These are phyloP conservation scores for Lutjanus campechanus DNA, from an alignment of 2,797 vertebrate genomes.

Conservation along the genomic window DNA sequence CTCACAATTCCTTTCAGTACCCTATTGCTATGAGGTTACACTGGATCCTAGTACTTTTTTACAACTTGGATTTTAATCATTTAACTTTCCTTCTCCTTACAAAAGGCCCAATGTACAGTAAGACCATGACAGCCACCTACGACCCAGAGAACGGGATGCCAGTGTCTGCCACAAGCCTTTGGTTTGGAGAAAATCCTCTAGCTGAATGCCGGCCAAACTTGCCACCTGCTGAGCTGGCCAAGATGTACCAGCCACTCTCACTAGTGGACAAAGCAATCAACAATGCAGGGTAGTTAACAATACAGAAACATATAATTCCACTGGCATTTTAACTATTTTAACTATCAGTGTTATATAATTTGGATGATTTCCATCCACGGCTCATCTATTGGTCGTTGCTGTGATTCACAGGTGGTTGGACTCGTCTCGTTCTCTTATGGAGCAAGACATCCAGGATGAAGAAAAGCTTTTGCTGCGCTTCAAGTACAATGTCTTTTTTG, in stretches of 20 bases:
- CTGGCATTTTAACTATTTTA: background rate
- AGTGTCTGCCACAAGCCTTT: constrained; percentile 90
- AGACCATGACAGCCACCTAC: constrained; percentile 94
- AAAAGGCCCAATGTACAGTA: constrained; percentile 92
- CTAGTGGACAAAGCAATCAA: constrained; percentile 92
- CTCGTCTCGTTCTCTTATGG: constrained; percentile 97
- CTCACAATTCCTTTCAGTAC: background rate
- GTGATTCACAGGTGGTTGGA: constrained; percentile 92
- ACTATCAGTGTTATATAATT: background rate
- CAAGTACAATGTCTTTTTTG: constrained; percentile 98
- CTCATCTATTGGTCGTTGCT: constrained; percentile 17
- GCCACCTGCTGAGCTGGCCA: constrained; percentile 88
- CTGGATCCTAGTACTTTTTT: background rate
- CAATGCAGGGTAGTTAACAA: constrained; percentile 89
- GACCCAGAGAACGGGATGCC: constrained; percentile 93
- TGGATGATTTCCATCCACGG: background rate
- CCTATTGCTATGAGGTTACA: background rate
- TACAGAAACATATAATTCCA: background rate
- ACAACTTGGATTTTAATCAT: background rate
- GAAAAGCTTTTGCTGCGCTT: constrained; percentile 94
- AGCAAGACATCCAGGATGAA: constrained; percentile 92
- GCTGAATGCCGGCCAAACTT: constrained; percentile 87
- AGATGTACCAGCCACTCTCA: constrained; percentile 91
- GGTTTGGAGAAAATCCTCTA: constrained; percentile 92
- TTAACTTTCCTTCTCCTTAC: constrained; percentile 21